Evolutionary conservation across 2,797 vertebrate genomes (phyloP), one percentile per base, ranked within the genome.

Genomic region (Champsocephalus gunnari): DNA sequence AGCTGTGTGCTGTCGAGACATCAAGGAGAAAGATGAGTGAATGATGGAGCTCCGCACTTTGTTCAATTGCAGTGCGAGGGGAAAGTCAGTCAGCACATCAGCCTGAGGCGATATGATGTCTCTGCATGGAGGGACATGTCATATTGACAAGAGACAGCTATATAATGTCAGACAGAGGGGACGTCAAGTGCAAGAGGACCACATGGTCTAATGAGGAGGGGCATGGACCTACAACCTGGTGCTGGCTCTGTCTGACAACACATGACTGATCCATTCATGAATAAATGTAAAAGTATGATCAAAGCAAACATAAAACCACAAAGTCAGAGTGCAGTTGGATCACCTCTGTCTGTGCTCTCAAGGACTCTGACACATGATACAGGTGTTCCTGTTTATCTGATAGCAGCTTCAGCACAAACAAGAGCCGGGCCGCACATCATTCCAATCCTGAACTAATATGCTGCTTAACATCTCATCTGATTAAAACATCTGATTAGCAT

Each of bases 291-390:
- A 16, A 16, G 38, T 16, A 14, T 44, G 19, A 14, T 24, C 21
- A 5, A 66, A 24, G 56, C 10, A 53, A 77, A 73, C 63, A 56
- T 12, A n/a, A 73, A 73, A 60, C 44, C 66, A 45, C 38, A 56
- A 47, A 44, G 12, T 21, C 14, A 34, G 24, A 41, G 11, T 53
- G 53, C 14, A 38, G 45, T 70, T 68, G 11, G 21, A 44, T 74
- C 28, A 59, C 49, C 60, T 69, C 65, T 66, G 41, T 38, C 59
- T 82, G 73, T 51, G 54, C 53, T 68, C 69, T 79, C 77, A 85
- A 78, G 48, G 50, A 75, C 58, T 62, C 54, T 65, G 91, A 89
- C 38, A 90, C 38, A 67, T 12, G 73, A 91, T 75, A 77, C 86
- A 73, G 38, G 49, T 67, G 50, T 73, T 71, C 75, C 50, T 58